These are phyloP conservation scores for Hemibagrus guttatus DNA, from an alignment of 2,797 vertebrate genomes.

Conservation along the genomic window DNA sequence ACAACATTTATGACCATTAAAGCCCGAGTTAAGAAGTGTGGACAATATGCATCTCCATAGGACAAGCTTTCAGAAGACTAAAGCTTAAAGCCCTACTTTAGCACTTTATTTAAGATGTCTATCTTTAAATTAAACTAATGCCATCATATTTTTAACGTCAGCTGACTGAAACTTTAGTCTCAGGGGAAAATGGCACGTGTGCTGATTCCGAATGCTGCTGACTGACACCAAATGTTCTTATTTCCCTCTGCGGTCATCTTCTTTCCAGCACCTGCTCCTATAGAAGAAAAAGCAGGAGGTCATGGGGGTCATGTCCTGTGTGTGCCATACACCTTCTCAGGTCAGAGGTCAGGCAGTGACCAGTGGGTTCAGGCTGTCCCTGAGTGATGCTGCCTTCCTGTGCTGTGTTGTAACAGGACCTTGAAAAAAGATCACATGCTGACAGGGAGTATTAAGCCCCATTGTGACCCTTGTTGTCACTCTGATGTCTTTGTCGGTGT, in stretches of 20 bases:
- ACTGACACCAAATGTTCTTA: slow-evolving; percentile 34
- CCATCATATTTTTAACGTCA: slow-evolving; percentile 12
- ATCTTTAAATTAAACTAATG: slow-evolving; percentile 21
- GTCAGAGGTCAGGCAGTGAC: slow-evolving; percentile 56
- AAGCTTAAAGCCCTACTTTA: neutral
- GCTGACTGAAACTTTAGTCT: slow-evolving; percentile 26
- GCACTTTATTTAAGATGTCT: neutral
- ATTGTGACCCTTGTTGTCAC: slow-evolving; percentile 23
- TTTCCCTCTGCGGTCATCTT: slow-evolving; percentile 48
- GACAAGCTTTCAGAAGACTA: neutral
- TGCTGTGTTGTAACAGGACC: slow-evolving; percentile 24
- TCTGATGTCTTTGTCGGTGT: slow-evolving; percentile 22
- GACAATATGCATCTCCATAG: too few species aligned
- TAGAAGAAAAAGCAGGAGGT: slow-evolving; percentile 45
- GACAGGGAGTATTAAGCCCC: neutral
- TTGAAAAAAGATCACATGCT: slow-evolving; percentile 41
- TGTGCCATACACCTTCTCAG: slow-evolving; percentile 53
- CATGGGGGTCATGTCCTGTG: slow-evolving; percentile 49
- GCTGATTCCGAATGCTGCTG: slow-evolving; percentile 43
- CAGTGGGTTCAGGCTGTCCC: slow-evolving; percentile 32
- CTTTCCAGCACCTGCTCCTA: slow-evolving; percentile 59
- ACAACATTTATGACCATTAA: neutral
- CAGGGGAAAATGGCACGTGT: slow-evolving; percentile 57
- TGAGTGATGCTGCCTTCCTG: slow-evolving; percentile 24
- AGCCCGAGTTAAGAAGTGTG: neutral